Percentiles rank a stretch among this genome's conserved stretches.
Conservation (phyloP, 2,113 vertebrate species). For the Forbesichthys papilliferus region DNA sequence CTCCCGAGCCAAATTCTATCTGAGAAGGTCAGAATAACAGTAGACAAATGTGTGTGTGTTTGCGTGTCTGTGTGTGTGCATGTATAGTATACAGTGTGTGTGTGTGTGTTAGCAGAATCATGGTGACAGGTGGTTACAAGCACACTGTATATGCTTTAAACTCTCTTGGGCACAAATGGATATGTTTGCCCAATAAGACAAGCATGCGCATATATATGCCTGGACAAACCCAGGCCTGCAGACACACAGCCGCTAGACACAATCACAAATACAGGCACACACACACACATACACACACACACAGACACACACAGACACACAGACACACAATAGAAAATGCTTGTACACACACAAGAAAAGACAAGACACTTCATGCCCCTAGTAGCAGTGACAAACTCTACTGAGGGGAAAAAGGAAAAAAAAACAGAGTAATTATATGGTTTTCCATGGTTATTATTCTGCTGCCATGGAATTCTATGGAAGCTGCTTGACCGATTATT, state of each 20-base stretch:
- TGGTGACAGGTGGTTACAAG: too few relatives aligned
- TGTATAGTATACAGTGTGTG: conserved; percentile 33
- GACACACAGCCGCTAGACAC: not conserved
- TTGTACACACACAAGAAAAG: not conserved
- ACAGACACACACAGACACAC: not conserved
- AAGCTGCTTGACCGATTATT: too few relatives aligned
- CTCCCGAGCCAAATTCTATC: conserved; percentile 6
- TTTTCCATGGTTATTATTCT: too few relatives aligned
- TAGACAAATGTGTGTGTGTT: not conserved
- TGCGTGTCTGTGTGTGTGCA: conserved; percentile 31
- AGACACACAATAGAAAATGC: not conserved
- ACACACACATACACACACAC: not conserved
- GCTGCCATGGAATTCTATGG: too few relatives aligned
- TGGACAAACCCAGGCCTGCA: too few relatives aligned
- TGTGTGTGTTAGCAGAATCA: too few relatives aligned
- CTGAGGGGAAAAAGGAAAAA: too few relatives aligned
- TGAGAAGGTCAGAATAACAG: conserved; percentile 42
- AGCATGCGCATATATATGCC: not conserved
- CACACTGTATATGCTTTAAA: not conserved
- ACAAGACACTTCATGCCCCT: too few relatives aligned
- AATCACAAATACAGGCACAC: not conserved
- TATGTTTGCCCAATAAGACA: not conserved
- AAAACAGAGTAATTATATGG: too few relatives aligned
- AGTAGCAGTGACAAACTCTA: too few relatives aligned
- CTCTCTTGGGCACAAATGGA: not conserved